Evolutionary conservation across 37 sponge, comb jelly and placozoan genomes (phyloP).

Genomic region (Cladorhizidae sp.): DNA sequence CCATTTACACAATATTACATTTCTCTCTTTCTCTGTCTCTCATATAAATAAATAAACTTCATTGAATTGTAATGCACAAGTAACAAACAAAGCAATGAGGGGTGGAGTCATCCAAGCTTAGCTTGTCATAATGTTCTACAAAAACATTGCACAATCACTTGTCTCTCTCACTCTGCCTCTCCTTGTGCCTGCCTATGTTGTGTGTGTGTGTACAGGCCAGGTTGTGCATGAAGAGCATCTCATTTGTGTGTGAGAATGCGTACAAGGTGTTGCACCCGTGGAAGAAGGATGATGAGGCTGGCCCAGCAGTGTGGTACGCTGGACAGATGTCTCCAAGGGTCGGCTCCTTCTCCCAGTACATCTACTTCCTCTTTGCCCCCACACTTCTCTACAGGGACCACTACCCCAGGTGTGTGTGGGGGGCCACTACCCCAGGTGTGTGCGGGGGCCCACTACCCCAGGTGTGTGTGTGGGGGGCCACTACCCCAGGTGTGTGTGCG

Average conservation of each 20-base stretch:
- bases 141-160: no score
- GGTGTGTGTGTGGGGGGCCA: neutral
- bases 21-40: no score
- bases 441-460: no score
- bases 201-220: conserved; percentile 11
- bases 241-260: conserved; percentile 86
- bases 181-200: no score
- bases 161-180: no score
- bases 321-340: conserved; percentile 75
- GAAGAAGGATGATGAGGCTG: conserved; percentile 60
- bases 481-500: no score
- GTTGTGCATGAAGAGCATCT: conserved; percentile 77
- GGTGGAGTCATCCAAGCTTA: no score
- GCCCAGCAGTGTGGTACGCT: conserved; percentile 79
- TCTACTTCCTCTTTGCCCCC: conserved; percentile 87
- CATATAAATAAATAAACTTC: no score
- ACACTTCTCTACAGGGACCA: conserved; percentile 82
- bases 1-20: no score
- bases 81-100: no score
- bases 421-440: conserved; percentile 60
- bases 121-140: no score
- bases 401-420: conserved; percentile 66
- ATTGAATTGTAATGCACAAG: no score
- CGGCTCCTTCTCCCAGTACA: conserved; percentile 69
- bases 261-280: conserved; percentile 82